Base-by-base conservation (phyloP, 2,888 invertebrate species). In the Teleiodes luculella region DNA sequence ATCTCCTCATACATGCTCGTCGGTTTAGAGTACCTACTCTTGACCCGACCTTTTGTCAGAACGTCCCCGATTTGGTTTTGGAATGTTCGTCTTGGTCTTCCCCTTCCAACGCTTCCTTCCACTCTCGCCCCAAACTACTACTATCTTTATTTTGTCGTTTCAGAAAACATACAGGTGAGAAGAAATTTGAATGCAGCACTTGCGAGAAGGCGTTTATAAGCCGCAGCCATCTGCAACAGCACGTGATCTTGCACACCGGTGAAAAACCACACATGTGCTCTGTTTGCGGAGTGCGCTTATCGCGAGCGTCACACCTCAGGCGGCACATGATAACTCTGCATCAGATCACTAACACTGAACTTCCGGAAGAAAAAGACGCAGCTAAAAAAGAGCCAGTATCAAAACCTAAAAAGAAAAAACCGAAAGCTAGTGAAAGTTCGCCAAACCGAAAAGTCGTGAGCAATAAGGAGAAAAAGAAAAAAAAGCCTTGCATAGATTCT, bases 91-190 rank as follows among this genome's bases (percentile, higher is more conserved):
- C n/a, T n/a, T n/a, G n/a, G n/a, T n/a, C n/a, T n/a, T n/a, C n/a
- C n/a, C n/a, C n/a, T n/a, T n/a, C n/a, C n/a, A n/a, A n/a, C n/a
- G n/a, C n/a, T n/a, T n/a, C n/a, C n/a, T n/a, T n/a, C n/a, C n/a
- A n/a, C n/a, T n/a, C n/a, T n/a, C n/a, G n/a, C n/a, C n/a, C n/a
- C n/a, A 41, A 18, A 18, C 2, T 18, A 41, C 8, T 1, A 16
- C 8, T 16, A 41, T 33, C 30, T 50, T 56, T 16, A n/a, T n/a
- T 28, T 3, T 28, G 8, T 56, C 51, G 39, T 82, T 79, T 16
- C 75, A 90, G 90, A 54, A 71, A 80, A 37, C 90, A 90, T 57
- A 90, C 90, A 0, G 90, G 90, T 0, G 90, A 90, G 60, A 88
- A 84, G 58, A 88, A 86, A 36, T 88, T 79, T 51, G 84, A 83